These are phyloP conservation scores for Brachionus koreanus DNA, from an alignment of 1,140 invertebrate genomes.

Conservation along the genomic window DNA sequence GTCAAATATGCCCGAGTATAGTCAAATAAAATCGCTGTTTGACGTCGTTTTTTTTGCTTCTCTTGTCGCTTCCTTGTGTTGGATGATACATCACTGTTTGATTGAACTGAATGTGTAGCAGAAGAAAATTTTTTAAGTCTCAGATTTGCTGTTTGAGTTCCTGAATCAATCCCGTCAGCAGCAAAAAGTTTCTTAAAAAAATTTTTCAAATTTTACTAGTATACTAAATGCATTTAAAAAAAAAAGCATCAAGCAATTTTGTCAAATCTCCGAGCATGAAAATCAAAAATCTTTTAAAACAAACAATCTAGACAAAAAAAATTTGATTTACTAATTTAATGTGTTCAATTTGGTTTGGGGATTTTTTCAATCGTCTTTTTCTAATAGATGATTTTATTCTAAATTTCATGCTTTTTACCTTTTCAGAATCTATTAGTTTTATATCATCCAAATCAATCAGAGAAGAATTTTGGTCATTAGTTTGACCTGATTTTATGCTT, in stretches of 20 bases:
- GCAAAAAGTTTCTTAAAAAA: slow-evolving; percentile 32
- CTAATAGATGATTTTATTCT: neutral
- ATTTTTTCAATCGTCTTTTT: neutral
- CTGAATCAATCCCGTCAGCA: neutral
- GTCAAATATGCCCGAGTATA: neutral
- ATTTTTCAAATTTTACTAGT: too few relatives aligned
- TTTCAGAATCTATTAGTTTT: neutral
- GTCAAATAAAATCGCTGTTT: slow-evolving; percentile 33
- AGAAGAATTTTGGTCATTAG: neutral
- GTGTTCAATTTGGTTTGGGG: neutral
- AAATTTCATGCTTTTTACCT: slow-evolving; percentile 7
- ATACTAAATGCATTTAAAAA: too few relatives aligned
- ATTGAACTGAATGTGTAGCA: neutral
- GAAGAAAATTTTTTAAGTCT: slow-evolving; percentile 10
- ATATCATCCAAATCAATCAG: neutral
- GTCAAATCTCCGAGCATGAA: neutral
- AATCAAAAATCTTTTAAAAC: neutral
- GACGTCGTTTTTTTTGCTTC: neutral
- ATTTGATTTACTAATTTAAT: slow-evolving; percentile 3
- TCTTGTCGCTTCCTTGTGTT: neutral
- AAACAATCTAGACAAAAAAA: neutral
- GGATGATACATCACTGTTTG: slow-evolving; percentile 16
- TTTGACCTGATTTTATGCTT: neutral
- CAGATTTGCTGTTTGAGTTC: neutral
- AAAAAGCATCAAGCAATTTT: slow-evolving; percentile 1